These are phyloP conservation scores for Pseudobourletiella spinata DNA, from an alignment of 1,140 invertebrate species.

Conservation along the genomic window DNA sequence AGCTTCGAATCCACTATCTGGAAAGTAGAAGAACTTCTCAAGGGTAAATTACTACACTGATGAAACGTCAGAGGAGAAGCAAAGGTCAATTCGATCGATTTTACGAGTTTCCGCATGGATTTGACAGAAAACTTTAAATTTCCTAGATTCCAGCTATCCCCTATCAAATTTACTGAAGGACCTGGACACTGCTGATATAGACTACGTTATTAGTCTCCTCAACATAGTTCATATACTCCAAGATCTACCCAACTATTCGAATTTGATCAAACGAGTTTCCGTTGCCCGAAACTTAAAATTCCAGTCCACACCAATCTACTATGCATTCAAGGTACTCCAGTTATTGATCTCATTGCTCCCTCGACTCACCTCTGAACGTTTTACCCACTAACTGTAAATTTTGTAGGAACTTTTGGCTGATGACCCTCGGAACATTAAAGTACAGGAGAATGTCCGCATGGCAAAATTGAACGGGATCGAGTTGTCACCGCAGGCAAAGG, in stretches of 20 bases:
- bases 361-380: not conserved
- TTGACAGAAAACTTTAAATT: not conserved
- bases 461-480: not conserved
- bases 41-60: not conserved
- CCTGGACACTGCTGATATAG: not conserved
- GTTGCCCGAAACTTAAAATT: not conserved
- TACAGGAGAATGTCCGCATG: not conserved
- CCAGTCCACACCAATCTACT: not conserved
- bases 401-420: not conserved
- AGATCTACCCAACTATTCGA: not conserved
- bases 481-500: not conserved
- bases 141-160: not conserved
- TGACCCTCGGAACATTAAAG: not conserved
- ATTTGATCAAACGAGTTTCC: not conserved
- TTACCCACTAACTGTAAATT: not conserved
- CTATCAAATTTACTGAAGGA: not conserved
- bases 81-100: not conserved
- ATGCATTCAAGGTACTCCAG: not conserved
- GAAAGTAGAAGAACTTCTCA: slow-evolving; percentile 49
- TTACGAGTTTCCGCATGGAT: not conserved
- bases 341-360: not conserved
- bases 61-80: not conserved
- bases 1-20: slow-evolving; percentile 69
- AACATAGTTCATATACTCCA: not conserved
- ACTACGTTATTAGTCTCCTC: not conserved